Percentiles rank a stretch among this genome's conserved stretches.
These are phyloP conservation scores for Agrochola circellaris DNA, from an alignment of 2,888 invertebrate species.

Conservation along the genomic window DNA sequence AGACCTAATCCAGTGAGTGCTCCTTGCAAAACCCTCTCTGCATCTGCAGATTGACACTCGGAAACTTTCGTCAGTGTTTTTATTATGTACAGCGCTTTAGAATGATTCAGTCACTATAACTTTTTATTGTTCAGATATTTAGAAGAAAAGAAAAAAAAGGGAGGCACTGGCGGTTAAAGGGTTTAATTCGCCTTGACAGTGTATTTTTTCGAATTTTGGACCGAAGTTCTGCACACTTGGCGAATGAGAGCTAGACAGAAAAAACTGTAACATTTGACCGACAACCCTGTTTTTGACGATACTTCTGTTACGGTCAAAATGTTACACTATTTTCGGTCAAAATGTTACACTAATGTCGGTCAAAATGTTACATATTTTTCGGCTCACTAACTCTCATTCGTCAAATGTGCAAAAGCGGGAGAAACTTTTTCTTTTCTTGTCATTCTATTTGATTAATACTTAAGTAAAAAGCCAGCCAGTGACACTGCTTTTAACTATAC, in stretches of 20 bases:
- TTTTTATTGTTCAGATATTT: neutral
- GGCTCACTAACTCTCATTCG: no score
- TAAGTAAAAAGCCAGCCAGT: neutral
- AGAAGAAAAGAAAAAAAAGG: neutral
- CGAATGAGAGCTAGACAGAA: no score
- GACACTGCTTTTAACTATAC: neutral
- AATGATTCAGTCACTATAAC: neutral
- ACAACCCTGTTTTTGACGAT: no score
- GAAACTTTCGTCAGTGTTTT: neutral
- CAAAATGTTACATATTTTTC: no score
- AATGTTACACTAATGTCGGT: no score
- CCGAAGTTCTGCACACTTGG: no score
- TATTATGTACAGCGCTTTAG: constrained; percentile 19
- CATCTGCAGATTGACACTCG: neutral
- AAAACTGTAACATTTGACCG: no score
- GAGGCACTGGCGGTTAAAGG: neutral
- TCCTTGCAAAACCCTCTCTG: neutral
- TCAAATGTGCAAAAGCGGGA: no score
- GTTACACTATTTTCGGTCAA: no score
- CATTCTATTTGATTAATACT: no score
- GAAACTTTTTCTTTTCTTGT: no score
- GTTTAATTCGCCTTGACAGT: neutral
- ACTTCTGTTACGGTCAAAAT: no score
- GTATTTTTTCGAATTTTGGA: neutral
- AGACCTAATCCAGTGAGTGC: neutral